Evolutionary conservation across 2,888 invertebrate genomes (phyloP), one percentile per base, ranked within the genome.

Genomic region (Portevinia maculata): DNA sequence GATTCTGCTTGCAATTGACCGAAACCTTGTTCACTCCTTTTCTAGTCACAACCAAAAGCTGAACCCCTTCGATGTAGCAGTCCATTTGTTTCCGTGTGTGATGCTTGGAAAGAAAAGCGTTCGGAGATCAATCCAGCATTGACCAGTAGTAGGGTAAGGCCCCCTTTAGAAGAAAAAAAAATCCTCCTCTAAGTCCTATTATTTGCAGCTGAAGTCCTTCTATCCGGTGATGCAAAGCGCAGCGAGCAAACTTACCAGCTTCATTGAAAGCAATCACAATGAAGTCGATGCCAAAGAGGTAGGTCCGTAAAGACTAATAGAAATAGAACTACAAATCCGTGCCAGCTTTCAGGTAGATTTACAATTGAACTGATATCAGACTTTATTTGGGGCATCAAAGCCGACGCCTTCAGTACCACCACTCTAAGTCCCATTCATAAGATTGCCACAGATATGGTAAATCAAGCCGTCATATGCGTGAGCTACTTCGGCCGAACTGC

Each of bases 71-170:
- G 87, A n/a, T 53, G 84, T 24, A 65, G 64, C 69, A 91, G 91
- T 87, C 91, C 91, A 0, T 91, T 93, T 85, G 86, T 89, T 3
- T 85, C 91, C 1, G 90, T 88, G 21, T 91, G 91, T 0, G 86
- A 89, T 9, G 87, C 89, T 81, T 92, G 93, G 92, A 91, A 91
- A 79, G 87, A 88, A 0, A 86, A 90, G 13, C 88, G 92, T 24
- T 84, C 87, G 0, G 90, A 91, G 79, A 79, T 92, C 15, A 90
- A 91, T 1, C 91, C 92, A 0, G 90, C 90, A 2, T 91, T 93
- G 46, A 92, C 92, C 0, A 88, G 89, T 1, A 91, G 90, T 37
- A 91, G 91, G 85, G 91, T 91, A 87, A 83, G 69, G 53, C 8
- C 19, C 11, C 0, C n/a, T n/a, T n/a, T n/a, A n/a, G n/a, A n/a